phyloP scores from a whole-genome alignment of 2,797 vertebrate genomes.

The Clarias fuscus region DNA sequence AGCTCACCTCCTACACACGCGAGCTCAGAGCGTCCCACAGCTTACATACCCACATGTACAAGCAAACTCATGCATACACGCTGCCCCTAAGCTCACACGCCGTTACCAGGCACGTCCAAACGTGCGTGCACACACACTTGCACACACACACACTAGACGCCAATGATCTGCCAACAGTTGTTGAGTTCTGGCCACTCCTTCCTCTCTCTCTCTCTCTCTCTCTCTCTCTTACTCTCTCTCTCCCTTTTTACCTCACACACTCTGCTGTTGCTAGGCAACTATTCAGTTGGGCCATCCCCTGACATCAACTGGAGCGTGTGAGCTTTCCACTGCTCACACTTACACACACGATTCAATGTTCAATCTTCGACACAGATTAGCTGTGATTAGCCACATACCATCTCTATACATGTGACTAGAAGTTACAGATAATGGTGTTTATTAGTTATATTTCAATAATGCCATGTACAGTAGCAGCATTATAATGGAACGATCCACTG shows the following conservation, averaged over 20 bases:
- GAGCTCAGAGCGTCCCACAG: not conserved
- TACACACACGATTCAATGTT: not conserved
- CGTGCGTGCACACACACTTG: slow-evolving; percentile 2
- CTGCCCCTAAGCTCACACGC: not conserved
- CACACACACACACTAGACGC: slow-evolving; percentile 39
- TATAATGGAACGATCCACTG: not conserved
- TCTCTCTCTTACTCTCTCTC: slow-evolving; percentile 30
- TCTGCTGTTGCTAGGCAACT: slow-evolving; percentile 70
- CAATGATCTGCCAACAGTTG: slow-evolving; percentile 60
- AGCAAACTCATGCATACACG: slow-evolving; percentile 7
- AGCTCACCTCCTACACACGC: slow-evolving; percentile 15
- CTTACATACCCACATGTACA: slow-evolving; percentile 17
- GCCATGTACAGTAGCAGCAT: not conserved
- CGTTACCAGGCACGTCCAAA: slow-evolving; percentile 26
- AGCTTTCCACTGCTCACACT: slow-evolving; percentile 39
- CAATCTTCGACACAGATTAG: slow-evolving; percentile 8
- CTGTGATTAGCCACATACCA: slow-evolving; percentile 7
- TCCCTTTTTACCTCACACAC: slow-evolving; percentile 32
- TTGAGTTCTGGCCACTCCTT: slow-evolving; percentile 64
- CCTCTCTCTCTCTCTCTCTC: slow-evolving; percentile 40
- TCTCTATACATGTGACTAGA: not conserved
- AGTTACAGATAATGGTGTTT: not conserved
- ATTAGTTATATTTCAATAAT: not conserved
- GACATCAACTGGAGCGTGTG: slow-evolving; percentile 50
- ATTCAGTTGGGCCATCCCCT: slow-evolving; percentile 57